phyloP scores from a whole-genome alignment of 2,888 invertebrate genomes.

The Drosophila kuntzei region DNA sequence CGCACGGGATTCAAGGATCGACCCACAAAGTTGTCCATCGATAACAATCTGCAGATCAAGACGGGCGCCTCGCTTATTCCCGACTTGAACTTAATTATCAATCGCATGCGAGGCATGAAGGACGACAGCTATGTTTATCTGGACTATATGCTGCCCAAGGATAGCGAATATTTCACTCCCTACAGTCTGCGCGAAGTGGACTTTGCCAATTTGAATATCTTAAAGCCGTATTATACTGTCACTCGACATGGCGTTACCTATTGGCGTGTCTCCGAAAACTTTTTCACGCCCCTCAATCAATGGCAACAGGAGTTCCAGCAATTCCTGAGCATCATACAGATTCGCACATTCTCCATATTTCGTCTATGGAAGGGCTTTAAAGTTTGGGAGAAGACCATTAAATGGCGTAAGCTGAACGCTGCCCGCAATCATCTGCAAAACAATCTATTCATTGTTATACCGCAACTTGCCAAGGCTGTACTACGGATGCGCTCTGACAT shows the following conservation, averaged over 20 bases:
- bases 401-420: constrained; percentile 89
- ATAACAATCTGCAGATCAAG: constrained; percentile 30
- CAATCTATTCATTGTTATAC: constrained; percentile 91
- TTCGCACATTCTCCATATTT: constrained; percentile 89
- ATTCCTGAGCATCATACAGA: constrained; percentile 91
- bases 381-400: constrained; percentile 91
- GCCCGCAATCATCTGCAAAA: constrained; percentile 88
- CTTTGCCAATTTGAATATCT: constrained; percentile 89
- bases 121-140: constrained; percentile 91
- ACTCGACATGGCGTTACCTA: constrained; percentile 94
- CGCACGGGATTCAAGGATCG: constrained; percentile 24
- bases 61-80: constrained; percentile 83
- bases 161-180: constrained; percentile 91
- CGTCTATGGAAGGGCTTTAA: constrained; percentile 93
- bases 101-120: constrained; percentile 87
- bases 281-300: constrained; percentile 90
- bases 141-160: constrained; percentile 90
- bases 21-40: background rate
- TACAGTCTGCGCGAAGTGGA: constrained; percentile 92
- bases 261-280: constrained; percentile 89
- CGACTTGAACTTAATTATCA: constrained; percentile 79
- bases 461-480: constrained; percentile 90
- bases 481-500: constrained; percentile 90
- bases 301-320: constrained; percentile 94
- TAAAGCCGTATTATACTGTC: constrained; percentile 91